Conservation (phyloP, 2,888 invertebrate species). For the Tortrix viridana region DNA sequence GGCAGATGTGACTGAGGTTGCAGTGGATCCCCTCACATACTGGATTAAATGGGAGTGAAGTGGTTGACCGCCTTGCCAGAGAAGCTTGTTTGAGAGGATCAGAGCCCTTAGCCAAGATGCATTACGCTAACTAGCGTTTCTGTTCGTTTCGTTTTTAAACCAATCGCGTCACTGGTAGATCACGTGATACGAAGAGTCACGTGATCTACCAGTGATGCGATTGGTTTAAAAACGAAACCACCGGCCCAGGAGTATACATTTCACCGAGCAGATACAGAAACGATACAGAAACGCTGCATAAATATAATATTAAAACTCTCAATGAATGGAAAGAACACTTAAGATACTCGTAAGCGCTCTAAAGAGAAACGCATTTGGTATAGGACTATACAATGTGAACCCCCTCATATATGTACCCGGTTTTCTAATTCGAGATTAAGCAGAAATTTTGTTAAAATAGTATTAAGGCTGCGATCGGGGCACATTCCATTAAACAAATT, state of each 20-base stretch:
- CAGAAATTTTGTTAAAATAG: constrained; percentile 18
- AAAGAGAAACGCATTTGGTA: constrained; percentile 34
- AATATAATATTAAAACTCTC: background rate
- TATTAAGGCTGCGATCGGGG: constrained; percentile 31
- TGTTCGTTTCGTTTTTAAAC: too few relatives aligned
- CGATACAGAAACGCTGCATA: too few relatives aligned
- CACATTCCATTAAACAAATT: constrained; percentile 33
- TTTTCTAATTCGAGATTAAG: constrained; percentile 9
- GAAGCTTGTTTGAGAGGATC: background rate
- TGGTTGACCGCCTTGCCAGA: constrained; percentile 14
- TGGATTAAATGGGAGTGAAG: constrained; percentile 16
- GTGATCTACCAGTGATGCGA: too few relatives aligned
- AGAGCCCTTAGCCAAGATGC: too few relatives aligned
- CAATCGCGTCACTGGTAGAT: too few relatives aligned
- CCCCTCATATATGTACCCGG: constrained; percentile 16
- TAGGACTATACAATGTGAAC: constrained; percentile 28
- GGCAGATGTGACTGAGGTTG: constrained; percentile 2
- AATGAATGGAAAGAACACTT: constrained; percentile 30
- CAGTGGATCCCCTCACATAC: constrained; percentile 33
- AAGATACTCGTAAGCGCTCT: constrained; percentile 25
- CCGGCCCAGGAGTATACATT: background rate
- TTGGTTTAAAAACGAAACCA: too few relatives aligned
- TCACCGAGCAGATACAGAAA: background rate
- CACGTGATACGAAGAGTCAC: too few relatives aligned
- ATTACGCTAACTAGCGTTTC: constrained; percentile 1